Conservation (phyloP, 2,113 vertebrate genomes). For the Atrichornis clamosus region DNA sequence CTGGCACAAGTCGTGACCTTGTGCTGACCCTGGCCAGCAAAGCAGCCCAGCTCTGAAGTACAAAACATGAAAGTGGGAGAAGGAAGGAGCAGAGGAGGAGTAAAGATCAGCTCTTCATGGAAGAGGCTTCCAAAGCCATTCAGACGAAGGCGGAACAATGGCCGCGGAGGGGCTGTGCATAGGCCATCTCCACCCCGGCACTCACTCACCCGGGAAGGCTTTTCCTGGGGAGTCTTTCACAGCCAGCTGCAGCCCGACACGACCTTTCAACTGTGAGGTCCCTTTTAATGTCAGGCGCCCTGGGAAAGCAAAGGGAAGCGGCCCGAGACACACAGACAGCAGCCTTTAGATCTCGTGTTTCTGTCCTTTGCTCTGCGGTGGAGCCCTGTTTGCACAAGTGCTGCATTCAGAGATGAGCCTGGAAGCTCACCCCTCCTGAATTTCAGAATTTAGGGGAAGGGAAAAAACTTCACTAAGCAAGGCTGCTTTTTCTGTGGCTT, state of each 20-base stretch:
- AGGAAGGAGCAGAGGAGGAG: constrained; percentile 13
- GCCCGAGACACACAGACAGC: background rate
- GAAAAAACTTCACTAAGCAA: background rate
- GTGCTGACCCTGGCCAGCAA: constrained; percentile 59
- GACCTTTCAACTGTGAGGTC: background rate
- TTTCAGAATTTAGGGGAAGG: background rate
- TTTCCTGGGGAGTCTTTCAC: constrained; percentile 28
- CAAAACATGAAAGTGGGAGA: constrained; percentile 48
- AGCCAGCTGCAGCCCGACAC: background rate
- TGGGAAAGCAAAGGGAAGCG: background rate
- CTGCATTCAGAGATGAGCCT: background rate
- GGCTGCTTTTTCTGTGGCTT: background rate
- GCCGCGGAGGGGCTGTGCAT: background rate
- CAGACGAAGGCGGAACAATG: constrained; percentile 5
- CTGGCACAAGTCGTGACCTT: constrained; percentile 56
- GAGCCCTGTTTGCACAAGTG: background rate
- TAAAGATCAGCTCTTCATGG: background rate
- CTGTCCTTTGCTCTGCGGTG: background rate
- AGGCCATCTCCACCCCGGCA: constrained; percentile 29
- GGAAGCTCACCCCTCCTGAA: background rate
- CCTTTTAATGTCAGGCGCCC: background rate
- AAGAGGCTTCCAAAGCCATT: background rate
- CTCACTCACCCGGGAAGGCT: background rate
- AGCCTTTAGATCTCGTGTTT: background rate
- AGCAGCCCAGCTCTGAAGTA: constrained; percentile 4